Conservation (phyloP, 2,797 vertebrate species). For the Nothura maculosa region DNA sequence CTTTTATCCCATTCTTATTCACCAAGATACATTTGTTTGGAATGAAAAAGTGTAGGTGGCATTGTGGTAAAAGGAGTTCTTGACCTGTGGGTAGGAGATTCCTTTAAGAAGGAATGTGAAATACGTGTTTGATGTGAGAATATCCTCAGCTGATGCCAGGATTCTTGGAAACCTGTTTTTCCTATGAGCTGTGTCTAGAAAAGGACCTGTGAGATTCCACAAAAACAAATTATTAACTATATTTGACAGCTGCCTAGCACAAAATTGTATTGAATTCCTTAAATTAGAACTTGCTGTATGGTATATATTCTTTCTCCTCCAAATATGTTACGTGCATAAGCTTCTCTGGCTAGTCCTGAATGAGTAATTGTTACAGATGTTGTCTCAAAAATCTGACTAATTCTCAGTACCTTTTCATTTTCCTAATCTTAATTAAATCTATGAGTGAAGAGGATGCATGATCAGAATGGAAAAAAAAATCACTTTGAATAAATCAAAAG, state of each 20-base stretch:
- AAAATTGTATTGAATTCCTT: background rate
- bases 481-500: conserved; percentile 39
- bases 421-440: conserved; percentile 82
- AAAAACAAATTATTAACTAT: background rate
- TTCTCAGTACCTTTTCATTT: conserved; percentile 41
- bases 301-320: background rate
- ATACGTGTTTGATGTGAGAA: background rate
- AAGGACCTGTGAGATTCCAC: background rate
- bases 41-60: background rate
- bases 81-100: background rate
- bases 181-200: background rate
- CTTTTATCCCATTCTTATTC: background rate
- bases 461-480: conserved; percentile 3
- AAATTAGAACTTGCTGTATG: background rate
- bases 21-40: rapidly evolving
- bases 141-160: background rate
- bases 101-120: background rate
- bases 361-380: conserved; percentile 46
- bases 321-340: background rate
- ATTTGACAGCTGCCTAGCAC: background rate
- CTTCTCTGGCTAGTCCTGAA: background rate
- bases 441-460: conserved; percentile 17
- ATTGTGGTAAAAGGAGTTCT: background rate
- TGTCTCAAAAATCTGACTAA: conserved; percentile 55
- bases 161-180: background rate